Base-by-base conservation (phyloP, 2,888 invertebrate species). In the Callosobruchus maculatus region DNA sequence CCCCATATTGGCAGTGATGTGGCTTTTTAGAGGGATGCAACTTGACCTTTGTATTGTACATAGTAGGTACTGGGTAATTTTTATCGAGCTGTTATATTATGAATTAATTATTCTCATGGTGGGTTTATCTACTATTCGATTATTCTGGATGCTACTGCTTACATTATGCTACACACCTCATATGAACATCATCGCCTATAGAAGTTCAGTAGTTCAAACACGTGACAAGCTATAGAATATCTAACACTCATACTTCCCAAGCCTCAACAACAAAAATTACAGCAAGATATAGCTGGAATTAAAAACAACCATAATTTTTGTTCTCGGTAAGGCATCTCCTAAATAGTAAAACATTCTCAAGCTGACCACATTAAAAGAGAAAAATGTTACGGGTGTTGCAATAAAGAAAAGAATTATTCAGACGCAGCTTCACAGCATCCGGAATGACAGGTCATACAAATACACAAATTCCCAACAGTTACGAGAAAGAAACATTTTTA, bases 401-500 rank as follows among this genome's bases (percentile, higher is more conserved):
- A 49, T 49, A 49, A 49, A 49, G 13, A 49, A 49, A 49, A 49
- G 7, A 49, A 49, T 7, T 49, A 7, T 49, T 49, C 13, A 49
- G 49, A 7, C 49, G 18, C 13, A 49, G 18, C 1, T 1, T 49
- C 49, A 49, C 49, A 49, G 49, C 49, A 49, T 49, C 49, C 49
- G 49, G 49, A 49, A 18, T 49, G 18, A 4, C 22, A 70, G 20
- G 66, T 67, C 26, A 67, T 30, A 66, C 31, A 68, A 72, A 70
- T 66, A 49, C 49, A 49, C 68, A 67, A 70, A 73, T 77, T 74
- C 75, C 67, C 72, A 70, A 72, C 49, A 73, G 70, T 71, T 72
- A 73, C 69, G 66, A 49, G 68, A 73, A 71, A 22, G 73, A 67
- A 70, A 74, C 74, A 73, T 78, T 78, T 77, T 75, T 77, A 78